Percentiles rank a stretch among this genome's conserved stretches.
Evolutionary conservation across 2,888 invertebrate species (phyloP).

Genomic region (Ichneumoninae sp.): DNA sequence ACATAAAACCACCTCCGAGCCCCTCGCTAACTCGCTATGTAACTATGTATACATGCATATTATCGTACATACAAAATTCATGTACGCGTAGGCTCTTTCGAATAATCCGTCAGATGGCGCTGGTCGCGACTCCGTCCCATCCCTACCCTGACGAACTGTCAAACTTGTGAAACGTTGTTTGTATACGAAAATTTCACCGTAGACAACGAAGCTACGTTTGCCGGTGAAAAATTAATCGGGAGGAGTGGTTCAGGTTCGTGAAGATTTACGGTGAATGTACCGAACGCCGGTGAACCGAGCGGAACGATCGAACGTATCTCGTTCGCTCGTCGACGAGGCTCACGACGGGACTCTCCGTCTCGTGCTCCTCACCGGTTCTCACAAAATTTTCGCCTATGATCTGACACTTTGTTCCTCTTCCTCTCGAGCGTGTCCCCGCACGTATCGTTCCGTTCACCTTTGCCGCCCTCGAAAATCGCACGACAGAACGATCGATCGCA

Average conservation of each 20-base stretch:
- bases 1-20: slow-evolving; percentile 42
- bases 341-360: background rate
- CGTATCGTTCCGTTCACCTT: background rate
- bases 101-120: slow-evolving; percentile 63
- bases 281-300: background rate
- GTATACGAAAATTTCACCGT: slow-evolving; percentile 76
- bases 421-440: background rate
- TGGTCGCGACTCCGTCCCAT: slow-evolving; percentile 45
- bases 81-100: slow-evolving; percentile 7
- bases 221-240: slow-evolving; percentile 10
- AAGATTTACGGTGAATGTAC: background rate
- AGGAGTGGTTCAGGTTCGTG: slow-evolving; percentile 17
- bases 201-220: slow-evolving; percentile 12
- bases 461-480: background rate
- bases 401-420: background rate
- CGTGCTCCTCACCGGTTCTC: slow-evolving; percentile 1
- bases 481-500: background rate
- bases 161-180: slow-evolving; percentile 79
- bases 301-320: background rate
- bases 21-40: background rate
- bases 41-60: background rate
- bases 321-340: background rate
- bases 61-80: background rate
- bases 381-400: background rate
- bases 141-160: slow-evolving; percentile 75